phyloP scores from a whole-genome alignment of 2,888 invertebrate species.

The Epinotia nisella region DNA sequence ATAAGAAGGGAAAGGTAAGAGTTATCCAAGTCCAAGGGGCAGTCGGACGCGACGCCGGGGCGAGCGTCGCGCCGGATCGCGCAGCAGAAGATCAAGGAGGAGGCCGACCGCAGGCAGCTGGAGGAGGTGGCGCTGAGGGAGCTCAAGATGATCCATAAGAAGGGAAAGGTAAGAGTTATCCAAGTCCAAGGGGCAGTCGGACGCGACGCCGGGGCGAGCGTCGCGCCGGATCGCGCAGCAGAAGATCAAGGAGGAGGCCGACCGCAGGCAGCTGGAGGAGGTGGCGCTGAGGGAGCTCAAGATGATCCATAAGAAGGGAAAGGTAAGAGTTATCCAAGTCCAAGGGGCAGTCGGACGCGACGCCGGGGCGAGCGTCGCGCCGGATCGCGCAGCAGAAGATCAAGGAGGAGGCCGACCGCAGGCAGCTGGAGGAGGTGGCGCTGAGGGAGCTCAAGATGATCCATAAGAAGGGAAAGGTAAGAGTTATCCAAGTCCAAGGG shows the following conservation, averaged over 20 bases:
- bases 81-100: slow-evolving; percentile 93
- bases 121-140: slow-evolving; percentile 90
- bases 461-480: slow-evolving; percentile 80
- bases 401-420: slow-evolving; percentile 91
- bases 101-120: slow-evolving; percentile 89
- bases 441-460: slow-evolving; percentile 87
- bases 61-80: slow-evolving; percentile 94
- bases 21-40: slow-evolving; percentile 45
- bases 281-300: slow-evolving; percentile 88
- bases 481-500: slow-evolving; percentile 46
- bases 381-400: slow-evolving; percentile 95
- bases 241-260: slow-evolving; percentile 94
- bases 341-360: slow-evolving; percentile 54
- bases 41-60: slow-evolving; percentile 80
- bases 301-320: slow-evolving; percentile 84
- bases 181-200: slow-evolving; percentile 48
- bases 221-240: slow-evolving; percentile 94
- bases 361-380: slow-evolving; percentile 90
- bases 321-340: slow-evolving; percentile 61
- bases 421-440: slow-evolving; percentile 90
- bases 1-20: slow-evolving; percentile 80
- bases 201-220: slow-evolving; percentile 87
- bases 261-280: slow-evolving; percentile 89
- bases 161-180: slow-evolving; percentile 72
- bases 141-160: slow-evolving; percentile 87